Conservation (phyloP, 2,113 vertebrate species). For the Pseudolaguvia tuberculata region DNA sequence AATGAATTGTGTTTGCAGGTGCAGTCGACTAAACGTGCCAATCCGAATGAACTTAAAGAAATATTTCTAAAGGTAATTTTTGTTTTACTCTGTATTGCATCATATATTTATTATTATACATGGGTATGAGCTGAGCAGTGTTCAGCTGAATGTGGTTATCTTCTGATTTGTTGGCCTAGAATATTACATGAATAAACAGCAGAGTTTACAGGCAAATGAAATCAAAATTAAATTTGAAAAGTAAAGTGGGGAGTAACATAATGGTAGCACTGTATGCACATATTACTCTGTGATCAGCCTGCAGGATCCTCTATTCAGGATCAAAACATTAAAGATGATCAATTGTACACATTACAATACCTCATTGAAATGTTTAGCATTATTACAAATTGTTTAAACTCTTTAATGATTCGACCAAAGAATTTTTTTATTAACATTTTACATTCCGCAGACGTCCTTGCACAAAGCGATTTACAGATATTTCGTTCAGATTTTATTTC, state of each 20-base stretch:
- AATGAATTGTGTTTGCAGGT: slow-evolving; percentile 65
- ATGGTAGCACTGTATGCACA: not conserved
- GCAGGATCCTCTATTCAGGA: not conserved
- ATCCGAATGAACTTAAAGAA: slow-evolving; percentile 80
- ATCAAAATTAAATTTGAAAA: not conserved
- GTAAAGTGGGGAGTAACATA: not conserved
- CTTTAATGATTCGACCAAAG: not conserved
- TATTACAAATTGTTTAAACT: not conserved
- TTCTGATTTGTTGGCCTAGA: not conserved
- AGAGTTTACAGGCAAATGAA: not conserved
- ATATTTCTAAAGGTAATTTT: slow-evolving; percentile 85
- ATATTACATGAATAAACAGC: too few relatives aligned
- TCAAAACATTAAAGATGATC: not conserved
- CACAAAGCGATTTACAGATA: too few relatives aligned
- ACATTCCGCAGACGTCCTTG: too few relatives aligned
- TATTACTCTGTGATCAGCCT: not conserved
- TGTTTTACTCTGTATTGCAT: not conserved
- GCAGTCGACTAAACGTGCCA: slow-evolving; percentile 83
- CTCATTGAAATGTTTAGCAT: not conserved
- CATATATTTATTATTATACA: too few relatives aligned
- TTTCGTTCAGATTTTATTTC: too few relatives aligned
- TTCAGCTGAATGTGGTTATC: not conserved
- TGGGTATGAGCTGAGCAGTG: not conserved
- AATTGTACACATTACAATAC: not conserved
- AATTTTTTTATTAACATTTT: too few relatives aligned